These are phyloP conservation scores for Epinephelus cyanopodus DNA, from an alignment of 2,113 vertebrate genomes.

Conservation along the genomic window DNA sequence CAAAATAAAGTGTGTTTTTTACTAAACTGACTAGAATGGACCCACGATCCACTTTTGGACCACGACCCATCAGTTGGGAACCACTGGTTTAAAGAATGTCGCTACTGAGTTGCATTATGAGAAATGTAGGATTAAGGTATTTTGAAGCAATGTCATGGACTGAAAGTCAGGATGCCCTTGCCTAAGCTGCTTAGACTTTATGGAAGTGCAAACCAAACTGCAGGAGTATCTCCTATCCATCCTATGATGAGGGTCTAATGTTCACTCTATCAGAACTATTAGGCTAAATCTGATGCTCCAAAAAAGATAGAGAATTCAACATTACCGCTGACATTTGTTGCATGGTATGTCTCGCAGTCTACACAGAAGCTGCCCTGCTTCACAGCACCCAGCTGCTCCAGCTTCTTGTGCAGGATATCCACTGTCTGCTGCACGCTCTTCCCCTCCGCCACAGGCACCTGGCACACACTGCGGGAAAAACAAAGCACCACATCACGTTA, in stretches of 20 bases:
- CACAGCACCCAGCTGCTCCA: slow-evolving; percentile 94
- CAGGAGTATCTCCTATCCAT: not conserved
- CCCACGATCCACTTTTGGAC: no score
- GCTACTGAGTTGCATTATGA: not conserved
- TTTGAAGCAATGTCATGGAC: not conserved
- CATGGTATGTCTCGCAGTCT: slow-evolving; percentile 97
- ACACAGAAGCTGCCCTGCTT: slow-evolving; percentile 97
- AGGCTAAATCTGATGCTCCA: slow-evolving; percentile 42
- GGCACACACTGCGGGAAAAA: slow-evolving; percentile 87
- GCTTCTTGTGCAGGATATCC: slow-evolving; percentile 91
- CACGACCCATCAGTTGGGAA: no score
- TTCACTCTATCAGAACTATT: not conserved
- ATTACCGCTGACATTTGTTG: slow-evolving; percentile 89
- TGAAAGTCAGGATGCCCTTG: not conserved
- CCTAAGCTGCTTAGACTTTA: not conserved
- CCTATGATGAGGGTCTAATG: no score
- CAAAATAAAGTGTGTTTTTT: no score
- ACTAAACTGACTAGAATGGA: no score
- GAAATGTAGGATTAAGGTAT: not conserved
- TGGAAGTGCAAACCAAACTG: not conserved
- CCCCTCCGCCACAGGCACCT: slow-evolving; percentile 94
- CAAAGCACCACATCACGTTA: not conserved
- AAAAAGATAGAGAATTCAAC: not conserved
- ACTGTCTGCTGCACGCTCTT: slow-evolving; percentile 98
- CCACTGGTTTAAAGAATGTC: no score